Conservation (phyloP, 2,888 invertebrate species). For the Phyto melanocephala region DNA sequence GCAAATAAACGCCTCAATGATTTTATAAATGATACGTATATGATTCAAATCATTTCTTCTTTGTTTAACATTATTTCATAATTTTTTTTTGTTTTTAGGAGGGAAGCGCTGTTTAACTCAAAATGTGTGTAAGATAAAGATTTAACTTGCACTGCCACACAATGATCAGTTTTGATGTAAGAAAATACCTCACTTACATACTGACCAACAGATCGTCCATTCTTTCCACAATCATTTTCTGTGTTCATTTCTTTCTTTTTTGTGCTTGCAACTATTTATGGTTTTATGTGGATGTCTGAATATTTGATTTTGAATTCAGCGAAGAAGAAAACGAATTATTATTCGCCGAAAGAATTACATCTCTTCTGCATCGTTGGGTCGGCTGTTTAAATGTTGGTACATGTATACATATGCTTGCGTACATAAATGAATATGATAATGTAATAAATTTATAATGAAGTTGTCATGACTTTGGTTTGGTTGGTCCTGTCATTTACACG, state of each 20-base stretch:
- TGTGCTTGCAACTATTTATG: constrained; percentile 41
- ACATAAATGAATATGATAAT: constrained; percentile 22
- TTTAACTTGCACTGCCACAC: constrained; percentile 46
- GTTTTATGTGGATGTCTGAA: constrained; percentile 17
- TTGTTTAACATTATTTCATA: constrained; percentile 12
- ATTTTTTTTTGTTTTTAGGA: not conserved
- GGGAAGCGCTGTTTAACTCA: not conserved
- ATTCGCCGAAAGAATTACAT: not conserved
- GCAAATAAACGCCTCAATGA: constrained; percentile 60
- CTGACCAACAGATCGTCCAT: not conserved
- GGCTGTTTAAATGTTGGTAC: not conserved
- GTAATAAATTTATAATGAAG: constrained; percentile 71
- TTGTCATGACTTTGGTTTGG: constrained; percentile 68
- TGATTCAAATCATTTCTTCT: constrained; percentile 48
- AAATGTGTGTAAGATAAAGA: constrained; percentile 57
- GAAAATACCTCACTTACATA: not conserved
- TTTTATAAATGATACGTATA: constrained; percentile 56
- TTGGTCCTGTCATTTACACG: constrained; percentile 44
- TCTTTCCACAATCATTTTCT: constrained; percentile 3
- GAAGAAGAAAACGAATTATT: not conserved
- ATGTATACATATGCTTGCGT: not conserved
- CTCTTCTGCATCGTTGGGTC: not conserved
- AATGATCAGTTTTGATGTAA: constrained; percentile 2
- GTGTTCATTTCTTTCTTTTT: not conserved
- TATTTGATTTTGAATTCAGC: not conserved